These are phyloP conservation scores for Spilarctia lutea DNA, from an alignment of 2,888 invertebrate genomes.

Conservation along the genomic window DNA sequence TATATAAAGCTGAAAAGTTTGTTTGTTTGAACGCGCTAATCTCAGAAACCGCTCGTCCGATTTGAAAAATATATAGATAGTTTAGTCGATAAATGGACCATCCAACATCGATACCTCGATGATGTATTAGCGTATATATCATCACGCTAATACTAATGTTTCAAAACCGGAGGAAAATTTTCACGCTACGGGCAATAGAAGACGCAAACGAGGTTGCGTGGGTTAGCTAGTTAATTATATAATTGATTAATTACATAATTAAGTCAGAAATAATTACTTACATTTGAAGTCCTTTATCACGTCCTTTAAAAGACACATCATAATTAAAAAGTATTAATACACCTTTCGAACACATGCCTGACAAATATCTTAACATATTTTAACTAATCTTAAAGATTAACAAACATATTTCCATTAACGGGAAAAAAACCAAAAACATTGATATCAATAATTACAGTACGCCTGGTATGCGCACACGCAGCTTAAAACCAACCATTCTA, in stretches of 20 bases:
- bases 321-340: background rate
- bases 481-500: conserved; percentile 21
- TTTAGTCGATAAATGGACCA: too few relatives aligned
- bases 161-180: too few relatives aligned
- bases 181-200: too few relatives aligned
- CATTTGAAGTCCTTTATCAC: background rate
- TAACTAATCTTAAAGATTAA: conserved; percentile 9
- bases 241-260: background rate
- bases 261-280: background rate
- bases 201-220: too few relatives aligned
- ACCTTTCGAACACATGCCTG: background rate
- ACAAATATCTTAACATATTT: conserved; percentile 16
- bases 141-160: too few relatives aligned
- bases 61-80: too few relatives aligned
- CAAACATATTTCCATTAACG: background rate
- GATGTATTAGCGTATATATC: too few relatives aligned
- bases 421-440: background rate
- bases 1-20: too few relatives aligned
- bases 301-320: background rate
- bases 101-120: too few relatives aligned
- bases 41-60: too few relatives aligned
- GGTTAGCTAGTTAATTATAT: too few relatives aligned
- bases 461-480: conserved; percentile 8
- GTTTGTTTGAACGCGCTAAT: too few relatives aligned
- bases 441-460: conserved; percentile 5